Percentiles rank a stretch among this genome's conserved stretches.
These are phyloP conservation scores for Remorina albescens DNA, from an alignment of 2,797 vertebrate species.

Conservation along the genomic window DNA sequence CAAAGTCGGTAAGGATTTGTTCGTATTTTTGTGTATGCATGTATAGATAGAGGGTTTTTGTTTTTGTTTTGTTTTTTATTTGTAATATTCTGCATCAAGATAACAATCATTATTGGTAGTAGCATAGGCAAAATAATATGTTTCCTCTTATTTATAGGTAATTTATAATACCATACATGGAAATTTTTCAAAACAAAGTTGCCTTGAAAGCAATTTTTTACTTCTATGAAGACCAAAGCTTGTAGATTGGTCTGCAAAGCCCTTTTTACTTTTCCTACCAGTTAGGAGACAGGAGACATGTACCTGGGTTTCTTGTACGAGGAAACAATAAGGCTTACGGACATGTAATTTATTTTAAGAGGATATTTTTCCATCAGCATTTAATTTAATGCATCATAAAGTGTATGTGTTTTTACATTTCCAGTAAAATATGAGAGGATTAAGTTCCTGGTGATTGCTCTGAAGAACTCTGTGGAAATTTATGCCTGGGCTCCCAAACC, in stretches of 20 bases:
- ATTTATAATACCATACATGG: neutral
- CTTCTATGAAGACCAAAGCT: neutral
- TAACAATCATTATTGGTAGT: neutral
- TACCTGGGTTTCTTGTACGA: no score
- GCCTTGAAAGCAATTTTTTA: neutral
- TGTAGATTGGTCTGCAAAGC: neutral
- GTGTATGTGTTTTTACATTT: conserved; percentile 38
- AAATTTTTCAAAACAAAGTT: neutral
- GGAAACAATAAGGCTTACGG: no score
- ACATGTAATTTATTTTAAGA: no score
- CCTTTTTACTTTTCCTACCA: neutral
- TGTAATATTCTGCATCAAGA: neutral
- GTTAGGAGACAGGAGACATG: neutral
- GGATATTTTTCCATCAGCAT: no score
- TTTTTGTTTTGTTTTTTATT: no score
- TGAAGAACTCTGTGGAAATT: conserved; percentile 93
- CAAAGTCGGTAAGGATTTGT: conserved; percentile 93
- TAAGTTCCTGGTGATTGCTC: conserved; percentile 93
- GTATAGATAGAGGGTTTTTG: no score
- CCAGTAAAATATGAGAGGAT: conserved; percentile 94
- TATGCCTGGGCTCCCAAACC: conserved; percentile 96
- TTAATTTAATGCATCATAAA: no score
- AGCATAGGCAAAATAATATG: no score
- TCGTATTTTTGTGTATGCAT: neutral
- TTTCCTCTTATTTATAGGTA: neutral